These are phyloP conservation scores for Emmelina monodactyla DNA, from an alignment of 2,888 invertebrate species.

Conservation along the genomic window DNA sequence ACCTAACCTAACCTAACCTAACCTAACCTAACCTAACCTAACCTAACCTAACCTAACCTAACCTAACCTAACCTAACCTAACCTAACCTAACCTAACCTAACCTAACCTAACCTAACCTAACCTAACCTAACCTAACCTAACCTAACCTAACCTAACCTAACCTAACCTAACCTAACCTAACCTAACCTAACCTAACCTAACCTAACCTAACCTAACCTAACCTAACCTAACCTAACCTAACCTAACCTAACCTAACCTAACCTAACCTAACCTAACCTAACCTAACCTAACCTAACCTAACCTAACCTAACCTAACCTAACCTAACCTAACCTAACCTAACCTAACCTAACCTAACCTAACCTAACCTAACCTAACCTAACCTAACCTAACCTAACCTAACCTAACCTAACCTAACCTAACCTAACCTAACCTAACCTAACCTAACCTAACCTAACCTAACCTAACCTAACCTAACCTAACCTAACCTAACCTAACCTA, in stretches of 20 bases:
- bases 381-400: conserved; percentile 8
- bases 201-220: conserved; percentile 10
- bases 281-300: conserved; percentile 5
- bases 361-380: too few species aligned
- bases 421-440: conserved; percentile 9
- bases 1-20: conserved; percentile 12
- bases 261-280: conserved; percentile 11
- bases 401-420: conserved; percentile 8
- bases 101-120: conserved; percentile 11
- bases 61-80: conserved; percentile 9
- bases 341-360: conserved; percentile 7
- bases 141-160: conserved; percentile 10
- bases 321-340: conserved; percentile 8
- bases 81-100: conserved; percentile 11
- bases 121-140: conserved; percentile 11
- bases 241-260: conserved; percentile 11
- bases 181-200: conserved; percentile 10
- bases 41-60: conserved; percentile 11
- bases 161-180: conserved; percentile 10
- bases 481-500: conserved; percentile 8
- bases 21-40: conserved; percentile 13
- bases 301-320: conserved; percentile 10
- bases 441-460: conserved; percentile 8
- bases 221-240: conserved; percentile 9
- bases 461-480: conserved; percentile 8